These are phyloP conservation scores for Connochaetes taurinus DNA, from an alignment of 2,113 vertebrate genomes.

Conservation along the genomic window DNA sequence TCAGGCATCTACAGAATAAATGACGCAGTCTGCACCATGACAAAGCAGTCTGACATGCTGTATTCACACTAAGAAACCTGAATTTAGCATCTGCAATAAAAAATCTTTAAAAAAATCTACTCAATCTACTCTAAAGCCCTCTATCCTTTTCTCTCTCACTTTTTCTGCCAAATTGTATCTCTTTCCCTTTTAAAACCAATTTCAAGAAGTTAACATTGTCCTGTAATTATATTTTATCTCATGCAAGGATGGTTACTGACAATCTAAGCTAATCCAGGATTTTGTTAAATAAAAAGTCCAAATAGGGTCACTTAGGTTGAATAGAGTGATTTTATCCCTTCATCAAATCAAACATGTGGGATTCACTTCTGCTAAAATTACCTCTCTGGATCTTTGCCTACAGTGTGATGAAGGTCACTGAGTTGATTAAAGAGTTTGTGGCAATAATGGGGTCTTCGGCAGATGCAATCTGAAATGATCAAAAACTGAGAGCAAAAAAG, in stretches of 20 bases:
- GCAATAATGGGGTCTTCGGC: neutral
- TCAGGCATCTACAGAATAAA: neutral
- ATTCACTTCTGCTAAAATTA: slow-evolving; percentile 51
- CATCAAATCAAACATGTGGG: slow-evolving; percentile 53
- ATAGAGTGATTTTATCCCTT: slow-evolving; percentile 37
- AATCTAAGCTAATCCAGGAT: slow-evolving; percentile 52
- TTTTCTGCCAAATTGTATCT: neutral
- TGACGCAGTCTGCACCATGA: neutral
- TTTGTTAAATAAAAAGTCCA: slow-evolving; percentile 57
- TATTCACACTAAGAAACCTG: neutral
- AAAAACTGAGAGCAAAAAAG: slow-evolving; percentile 32
- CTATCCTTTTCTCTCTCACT: neutral
- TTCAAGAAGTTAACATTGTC: slow-evolving; percentile 21
- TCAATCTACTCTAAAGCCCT: neutral
- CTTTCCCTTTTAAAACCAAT: neutral
- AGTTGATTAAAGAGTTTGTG: slow-evolving; percentile 39
- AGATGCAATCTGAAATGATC: slow-evolving; percentile 28
- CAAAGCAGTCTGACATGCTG: neutral
- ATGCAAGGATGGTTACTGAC: slow-evolving; percentile 35
- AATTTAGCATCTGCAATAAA: neutral
- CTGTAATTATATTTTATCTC: slow-evolving; percentile 30
- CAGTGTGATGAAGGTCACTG: slow-evolving; percentile 35
- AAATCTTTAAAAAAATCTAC: slow-evolving; percentile 28
- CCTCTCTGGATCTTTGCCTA: slow-evolving; percentile 27
- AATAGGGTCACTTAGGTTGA: slow-evolving; percentile 52